phyloP scores from a whole-genome alignment of 2,888 invertebrate species.

The Drepanosiphum platanoidis region DNA sequence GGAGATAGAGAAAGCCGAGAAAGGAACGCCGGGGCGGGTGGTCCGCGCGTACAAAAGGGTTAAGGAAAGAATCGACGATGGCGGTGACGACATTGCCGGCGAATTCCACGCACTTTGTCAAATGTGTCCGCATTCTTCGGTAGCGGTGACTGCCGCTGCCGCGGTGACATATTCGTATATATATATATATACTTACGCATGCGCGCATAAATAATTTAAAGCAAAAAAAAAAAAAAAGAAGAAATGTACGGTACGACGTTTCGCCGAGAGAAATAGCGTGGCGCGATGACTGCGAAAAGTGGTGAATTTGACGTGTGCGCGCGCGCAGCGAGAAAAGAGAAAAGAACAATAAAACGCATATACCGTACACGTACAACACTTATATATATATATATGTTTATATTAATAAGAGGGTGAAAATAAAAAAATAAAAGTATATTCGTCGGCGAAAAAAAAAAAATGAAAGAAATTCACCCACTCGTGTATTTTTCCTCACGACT shows the following conservation, averaged over 20 bases:
- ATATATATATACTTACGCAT: too few relatives aligned
- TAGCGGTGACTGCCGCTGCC: too few relatives aligned
- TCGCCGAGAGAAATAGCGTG: not conserved
- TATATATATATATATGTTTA: not conserved
- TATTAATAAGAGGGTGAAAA: constrained; percentile 18
- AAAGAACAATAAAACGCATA: constrained; percentile 10
- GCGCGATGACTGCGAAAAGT: not conserved
- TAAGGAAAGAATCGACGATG: not conserved
- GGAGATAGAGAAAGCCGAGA: too few relatives aligned
- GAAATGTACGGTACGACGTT: not conserved
- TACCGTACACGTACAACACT: not conserved
- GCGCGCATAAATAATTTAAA: not conserved
- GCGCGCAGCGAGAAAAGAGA: not conserved
- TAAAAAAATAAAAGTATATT: not conserved
- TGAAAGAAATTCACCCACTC: not conserved
- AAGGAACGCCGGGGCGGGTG: too few relatives aligned
- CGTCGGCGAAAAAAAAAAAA: not conserved
- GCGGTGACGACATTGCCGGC: not conserved
- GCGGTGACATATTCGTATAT: not conserved
- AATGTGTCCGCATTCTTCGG: not conserved
- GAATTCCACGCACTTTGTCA: constrained; percentile 22
- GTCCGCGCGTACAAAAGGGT: not conserved
- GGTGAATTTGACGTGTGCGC: not conserved
- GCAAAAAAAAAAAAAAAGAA: not conserved
- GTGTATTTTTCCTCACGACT: constrained; percentile 23